Percentiles rank a stretch among this genome's conserved stretches.
These are phyloP conservation scores for Drosophila teissieri DNA, from an alignment of 1,140 invertebrate genomes.

Conservation along the genomic window DNA sequence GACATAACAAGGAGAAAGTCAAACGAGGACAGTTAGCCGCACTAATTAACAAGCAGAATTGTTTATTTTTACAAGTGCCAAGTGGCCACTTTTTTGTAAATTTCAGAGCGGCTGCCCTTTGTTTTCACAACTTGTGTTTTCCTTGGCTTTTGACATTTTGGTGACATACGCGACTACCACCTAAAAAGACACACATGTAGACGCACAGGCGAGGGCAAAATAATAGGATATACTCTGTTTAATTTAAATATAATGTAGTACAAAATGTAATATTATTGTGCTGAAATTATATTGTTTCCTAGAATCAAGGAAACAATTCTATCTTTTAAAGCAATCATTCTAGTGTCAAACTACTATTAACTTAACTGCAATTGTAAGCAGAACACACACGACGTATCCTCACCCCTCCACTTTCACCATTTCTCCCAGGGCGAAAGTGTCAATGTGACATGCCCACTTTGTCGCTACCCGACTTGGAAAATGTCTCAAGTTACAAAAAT, in stretches of 20 bases:
- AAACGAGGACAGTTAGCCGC: conserved; percentile 67
- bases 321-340: too few relatives aligned
- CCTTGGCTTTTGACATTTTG: conserved; percentile 60
- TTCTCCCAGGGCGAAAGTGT: conserved; percentile 71
- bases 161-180: conserved; percentile 74
- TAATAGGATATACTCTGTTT: too few relatives aligned
- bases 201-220: neutral
- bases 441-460: conserved; percentile 75
- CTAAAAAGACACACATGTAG: conserved; percentile 46
- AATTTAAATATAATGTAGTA: too few relatives aligned
- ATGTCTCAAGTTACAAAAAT: conserved; percentile 79
- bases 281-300: too few relatives aligned
- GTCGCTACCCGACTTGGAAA: conserved; percentile 30
- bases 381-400: conserved; percentile 68
- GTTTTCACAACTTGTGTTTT: conserved; percentile 79
- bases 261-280: neutral
- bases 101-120: conserved; percentile 53
- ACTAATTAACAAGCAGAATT: conserved; percentile 78
- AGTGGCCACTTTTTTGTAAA: conserved; percentile 41
- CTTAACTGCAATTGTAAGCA: conserved; percentile 20
- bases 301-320: too few relatives aligned
- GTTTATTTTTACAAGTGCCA: conserved; percentile 79
- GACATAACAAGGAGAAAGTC: conserved; percentile 69
- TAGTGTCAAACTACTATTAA: too few relatives aligned
- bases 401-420: conserved; percentile 19